Evolutionary conservation across 2,888 invertebrate species (phyloP), one percentile per base, ranked within the genome.

Genomic region (Dolomedes plantarius): DNA sequence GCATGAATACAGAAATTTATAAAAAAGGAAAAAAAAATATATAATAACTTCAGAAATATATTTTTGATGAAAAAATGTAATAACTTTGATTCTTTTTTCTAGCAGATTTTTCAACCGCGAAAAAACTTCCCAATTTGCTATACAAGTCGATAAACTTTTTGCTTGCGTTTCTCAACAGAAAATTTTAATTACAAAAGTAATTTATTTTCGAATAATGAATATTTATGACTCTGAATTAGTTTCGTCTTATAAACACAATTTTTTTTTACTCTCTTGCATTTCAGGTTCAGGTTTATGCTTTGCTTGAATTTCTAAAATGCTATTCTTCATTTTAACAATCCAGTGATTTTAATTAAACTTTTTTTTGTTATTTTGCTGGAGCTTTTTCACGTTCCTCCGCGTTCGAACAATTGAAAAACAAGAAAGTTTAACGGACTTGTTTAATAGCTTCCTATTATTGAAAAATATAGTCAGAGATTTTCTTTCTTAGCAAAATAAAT

Each of bases 101-200:
- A 6, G 16, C 46, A 6, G 16, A 46, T 7, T 46, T 46, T 6
- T 46, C 16, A 46, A 46, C 2, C 13, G 16, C 5, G 16, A 16
- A 16, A 46, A 16, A 6, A 46, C 13, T 16, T 2, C 13, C 46
- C 7, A 46, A 13, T 6, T 65, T 65, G 13, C 0, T 65, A 29
- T 65, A n/a, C 29, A 65, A 36, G n/a, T 9, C 19, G 41, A 72
- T 65, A 46, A 46, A 72, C 13, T 69, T 46, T 73, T 36, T 68
- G 13, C 67, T 29, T 36, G 19, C 29, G 39, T 65, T 28, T 11
- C 16, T 2, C n/a, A 68, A 29, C 19, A 31, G 23, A 31, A 68
- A 74, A 74, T 74, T 74, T 74, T 81, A 81, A 81, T 81, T 81
- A 81, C 74, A 74, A 74, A 81, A 13, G 50, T 39, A 56, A 81